Base-by-base conservation (phyloP, 1,140 invertebrate species). In the Lamellibrachia luymesi region DNA sequence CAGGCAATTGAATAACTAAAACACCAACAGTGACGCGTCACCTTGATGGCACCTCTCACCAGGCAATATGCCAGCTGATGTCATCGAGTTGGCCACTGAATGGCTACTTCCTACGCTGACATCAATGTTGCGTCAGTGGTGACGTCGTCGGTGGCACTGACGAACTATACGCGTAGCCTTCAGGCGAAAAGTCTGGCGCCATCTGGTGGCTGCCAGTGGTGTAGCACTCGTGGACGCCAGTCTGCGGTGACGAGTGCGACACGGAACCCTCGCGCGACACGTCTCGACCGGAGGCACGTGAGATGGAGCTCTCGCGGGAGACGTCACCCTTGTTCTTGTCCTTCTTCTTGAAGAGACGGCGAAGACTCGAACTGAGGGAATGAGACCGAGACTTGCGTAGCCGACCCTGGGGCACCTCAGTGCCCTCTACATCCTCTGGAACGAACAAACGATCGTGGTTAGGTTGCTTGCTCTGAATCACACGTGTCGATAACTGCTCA, bases 261-360 rank as follows among this genome's bases (percentile, higher is more conserved):
- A 38, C 64, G 4, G 92, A 93, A 51, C 50, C 93, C 93, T 91
- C 93, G 2, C 90, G 90, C 17, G 90, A 90, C 38, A 56, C 90
- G 90, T 51, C 50, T 91, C 93, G 90, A 2, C 51, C 90, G 25
- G 93, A 93, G 6, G 52, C 50, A 2, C 90, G 52, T 4, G 93
- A 93, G 51, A 93, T 51, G 25, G 93, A 93, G 51, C 93, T 93
- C 90, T 93, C 93, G 38, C 93, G 93, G 4, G 92, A 92, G 10
- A 52, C 92, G 17, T 52, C 4, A 4, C 52, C 52, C 13, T 51
- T 90, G 0, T n/a, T 49, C 13, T 38, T 91, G 6, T 50, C 80
- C 90, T 93, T 93, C 93, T 93, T 93, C 27, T 90, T 90, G 93
- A 93, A 93, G 25, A 93, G 90, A 50, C 91, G 91, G 8, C 90